phyloP scores from a whole-genome alignment of 2,888 invertebrate genomes.

The Drosophila paramelanica region DNA sequence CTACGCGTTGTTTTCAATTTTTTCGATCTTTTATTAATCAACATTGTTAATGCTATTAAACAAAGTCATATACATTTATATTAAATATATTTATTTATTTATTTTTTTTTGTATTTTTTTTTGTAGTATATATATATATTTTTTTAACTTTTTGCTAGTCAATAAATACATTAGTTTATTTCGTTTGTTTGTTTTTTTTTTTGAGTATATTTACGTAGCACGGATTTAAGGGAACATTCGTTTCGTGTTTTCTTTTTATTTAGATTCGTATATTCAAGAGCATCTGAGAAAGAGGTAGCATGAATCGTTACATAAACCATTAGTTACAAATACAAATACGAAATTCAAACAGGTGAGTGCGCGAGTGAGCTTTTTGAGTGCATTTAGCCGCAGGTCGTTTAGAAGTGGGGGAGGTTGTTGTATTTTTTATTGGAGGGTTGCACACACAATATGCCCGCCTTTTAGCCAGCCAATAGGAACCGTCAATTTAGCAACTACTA shows the following conservation, averaged over 20 bases:
- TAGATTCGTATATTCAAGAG: constrained; percentile 25
- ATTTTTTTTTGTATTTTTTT: constrained; percentile 29
- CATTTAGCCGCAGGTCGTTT: constrained; percentile 33
- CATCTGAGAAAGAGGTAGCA: constrained; percentile 71
- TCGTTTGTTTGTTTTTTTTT: background rate
- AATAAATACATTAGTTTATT: constrained; percentile 49
- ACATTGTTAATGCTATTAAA: constrained; percentile 61
- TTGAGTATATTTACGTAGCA: constrained; percentile 53
- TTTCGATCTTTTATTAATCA: constrained; percentile 36
- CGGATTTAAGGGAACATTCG: constrained; percentile 43
- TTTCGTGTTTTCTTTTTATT: constrained; percentile 30
- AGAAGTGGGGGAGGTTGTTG: background rate
- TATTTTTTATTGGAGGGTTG: constrained; percentile 50
- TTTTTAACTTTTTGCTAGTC: constrained; percentile 46
- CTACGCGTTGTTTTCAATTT: constrained; percentile 43
- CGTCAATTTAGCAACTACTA: constrained; percentile 65
- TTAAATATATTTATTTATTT: constrained; percentile 12
- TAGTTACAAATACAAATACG: constrained; percentile 42
- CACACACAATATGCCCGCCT: constrained; percentile 71
- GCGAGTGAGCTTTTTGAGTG: constrained; percentile 24
- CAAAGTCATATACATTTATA: constrained; percentile 49
- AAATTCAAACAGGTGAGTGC: constrained; percentile 29
- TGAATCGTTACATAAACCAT: constrained; percentile 63
- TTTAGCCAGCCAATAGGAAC: constrained; percentile 75
- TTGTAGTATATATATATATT: constrained; percentile 19